Evolutionary conservation across 2,113 vertebrate genomes (phyloP), one percentile per base, ranked within the genome.

Genomic region (Gopherus flavomarginatus): DNA sequence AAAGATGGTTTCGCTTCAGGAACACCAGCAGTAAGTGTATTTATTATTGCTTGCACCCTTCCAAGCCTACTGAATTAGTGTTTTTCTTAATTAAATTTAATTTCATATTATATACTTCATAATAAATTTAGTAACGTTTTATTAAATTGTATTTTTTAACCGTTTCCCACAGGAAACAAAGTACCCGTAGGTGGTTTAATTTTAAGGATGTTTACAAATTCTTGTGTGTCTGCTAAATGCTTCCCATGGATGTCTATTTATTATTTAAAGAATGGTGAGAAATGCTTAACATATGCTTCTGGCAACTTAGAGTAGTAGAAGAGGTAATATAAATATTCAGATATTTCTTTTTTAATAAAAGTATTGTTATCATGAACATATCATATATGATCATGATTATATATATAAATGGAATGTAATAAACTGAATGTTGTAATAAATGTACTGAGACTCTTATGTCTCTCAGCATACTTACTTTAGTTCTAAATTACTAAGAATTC

Each of bases 1-100:
- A 99, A 99, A 98, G 99, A 99, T 90, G 98, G 99, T 21, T 99
- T 99, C 94, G 98, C 99, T 96, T 99, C 99, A 96, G 99, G 99
- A 97, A 98, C 98, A 78, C 98, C 99, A 95, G 98, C 95, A 86
- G 99, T 99, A 98, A 99, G 99, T 99, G 95, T 85, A 87, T 86
- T 92, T 90, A 13, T 79, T 94, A 0, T 79, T 95, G 88, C 26
- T 95, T 93, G 6, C 29, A 29, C 62, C 3, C 85, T 82, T 56
- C 86, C 35, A 62, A 42, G 3, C 1, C 0, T 1, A 0, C 29
- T 7, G 9, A 26, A 42, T 87, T 85, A 92, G 16, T 62, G 6
- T 42, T 90, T 13, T 86, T 95, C 9, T 97, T 11, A 56, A 12
- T 84, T 83, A 8, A 14, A 6, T 59, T 89, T 26, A 88, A 52